Percentiles rank a stretch among this genome's conserved stretches.
These are phyloP conservation scores for Bombus huntii DNA, from an alignment of 1,140 invertebrate species.

Conservation along the genomic window DNA sequence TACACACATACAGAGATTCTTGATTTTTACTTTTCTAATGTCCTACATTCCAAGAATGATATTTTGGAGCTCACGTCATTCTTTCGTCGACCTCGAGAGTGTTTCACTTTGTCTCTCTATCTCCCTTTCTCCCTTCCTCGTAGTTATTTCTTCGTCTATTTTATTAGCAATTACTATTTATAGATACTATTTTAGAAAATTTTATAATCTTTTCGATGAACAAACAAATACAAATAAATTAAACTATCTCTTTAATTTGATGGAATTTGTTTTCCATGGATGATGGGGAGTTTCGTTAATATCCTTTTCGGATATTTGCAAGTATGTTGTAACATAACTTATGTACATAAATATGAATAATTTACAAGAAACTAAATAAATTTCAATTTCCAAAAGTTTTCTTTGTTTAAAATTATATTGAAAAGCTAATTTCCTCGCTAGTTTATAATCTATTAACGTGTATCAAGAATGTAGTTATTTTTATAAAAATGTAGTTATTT, in stretches of 20 bases:
- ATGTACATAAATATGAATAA: neutral
- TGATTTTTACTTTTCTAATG: constrained; percentile 52
- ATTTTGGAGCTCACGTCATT: constrained; percentile 47
- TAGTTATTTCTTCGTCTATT: neutral
- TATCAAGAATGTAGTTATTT: neutral
- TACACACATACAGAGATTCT: constrained; percentile 8
- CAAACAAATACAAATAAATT: too few relatives aligned
- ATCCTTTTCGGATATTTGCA: neutral
- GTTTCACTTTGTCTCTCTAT: constrained; percentile 31
- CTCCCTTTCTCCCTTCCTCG: neutral
- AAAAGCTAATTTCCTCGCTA: rapidly evolving
- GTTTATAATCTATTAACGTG: neutral
- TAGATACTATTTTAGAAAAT: neutral
- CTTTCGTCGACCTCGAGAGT: constrained; percentile 32
- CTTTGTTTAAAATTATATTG: neutral
- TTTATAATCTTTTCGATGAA: neutral
- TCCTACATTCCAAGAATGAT: constrained; percentile 53
- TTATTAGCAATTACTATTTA: constrained; percentile 29
- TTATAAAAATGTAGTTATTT: neutral
- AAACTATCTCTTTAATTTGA: neutral
- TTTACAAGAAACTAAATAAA: neutral
- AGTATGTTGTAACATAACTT: neutral
- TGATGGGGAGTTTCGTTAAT: neutral
- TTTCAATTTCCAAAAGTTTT: neutral
- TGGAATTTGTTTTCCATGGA: neutral